These are phyloP conservation scores for Festucalex cinctus DNA, from an alignment of 2,113 vertebrate species.

Conservation along the genomic window DNA sequence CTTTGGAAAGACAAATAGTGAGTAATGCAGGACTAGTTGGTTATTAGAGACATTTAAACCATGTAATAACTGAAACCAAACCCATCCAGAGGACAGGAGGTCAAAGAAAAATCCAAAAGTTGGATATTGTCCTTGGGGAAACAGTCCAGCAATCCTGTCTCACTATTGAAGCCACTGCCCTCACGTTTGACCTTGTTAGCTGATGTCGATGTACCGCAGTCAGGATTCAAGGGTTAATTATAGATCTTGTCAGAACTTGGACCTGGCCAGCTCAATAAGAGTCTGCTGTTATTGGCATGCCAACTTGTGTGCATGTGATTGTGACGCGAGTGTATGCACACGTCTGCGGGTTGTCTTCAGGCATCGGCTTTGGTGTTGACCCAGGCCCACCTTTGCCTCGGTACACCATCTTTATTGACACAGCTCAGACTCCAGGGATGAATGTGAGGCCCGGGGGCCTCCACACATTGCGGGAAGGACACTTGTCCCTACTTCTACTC, in stretches of 20 bases:
- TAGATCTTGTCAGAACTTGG: conserved; percentile 68
- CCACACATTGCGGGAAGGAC: conserved; percentile 11
- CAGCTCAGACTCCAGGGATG: conserved; percentile 48
- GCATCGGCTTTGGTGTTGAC: conserved; percentile 73
- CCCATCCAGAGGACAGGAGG: conserved; percentile 28
- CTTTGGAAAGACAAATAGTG: too few species aligned
- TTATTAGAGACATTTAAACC: neutral
- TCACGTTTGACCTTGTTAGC: conserved; percentile 70
- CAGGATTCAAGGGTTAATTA: conserved; percentile 72
- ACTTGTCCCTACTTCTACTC: conserved; percentile 9
- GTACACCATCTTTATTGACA: conserved; percentile 61
- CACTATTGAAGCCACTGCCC: conserved; percentile 67
- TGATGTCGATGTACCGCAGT: conserved; percentile 54
- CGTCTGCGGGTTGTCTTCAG: conserved; percentile 50
- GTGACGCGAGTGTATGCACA: conserved; percentile 26
- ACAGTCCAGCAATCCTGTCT: conserved; percentile 59
- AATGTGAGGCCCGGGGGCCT: conserved; percentile 37
- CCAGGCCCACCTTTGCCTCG: conserved; percentile 56
- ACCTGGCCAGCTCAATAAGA: conserved; percentile 69
- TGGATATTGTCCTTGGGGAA: conserved; percentile 53
- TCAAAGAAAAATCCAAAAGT: conserved; percentile 35
- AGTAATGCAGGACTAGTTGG: too few species aligned
- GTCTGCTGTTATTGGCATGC: conserved; percentile 67
- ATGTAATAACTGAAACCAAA: conserved; percentile 25
- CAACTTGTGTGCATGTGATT: conserved; percentile 30